A percentile compares a stretch with the other conserved stretches of the same genome.
These are phyloP conservation scores for Tetragonisca angustula DNA, from an alignment of 2,888 invertebrate genomes.

Conservation along the genomic window DNA sequence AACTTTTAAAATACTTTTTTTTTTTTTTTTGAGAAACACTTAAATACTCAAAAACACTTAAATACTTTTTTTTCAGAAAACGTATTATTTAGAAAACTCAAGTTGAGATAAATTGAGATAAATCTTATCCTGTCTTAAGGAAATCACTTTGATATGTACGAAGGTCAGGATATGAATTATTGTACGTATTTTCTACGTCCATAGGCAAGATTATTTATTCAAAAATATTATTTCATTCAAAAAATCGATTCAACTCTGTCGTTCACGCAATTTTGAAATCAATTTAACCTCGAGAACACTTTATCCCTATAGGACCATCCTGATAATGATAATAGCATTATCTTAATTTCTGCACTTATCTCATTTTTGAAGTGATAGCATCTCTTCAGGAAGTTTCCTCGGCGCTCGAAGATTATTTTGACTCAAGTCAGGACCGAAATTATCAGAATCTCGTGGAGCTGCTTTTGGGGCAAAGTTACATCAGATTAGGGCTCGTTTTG, in stretches of 20 bases:
- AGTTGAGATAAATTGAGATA: too few relatives aligned
- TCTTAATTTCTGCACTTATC: neutral
- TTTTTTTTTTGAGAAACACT: too few relatives aligned
- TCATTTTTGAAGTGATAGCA: neutral
- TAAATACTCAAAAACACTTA: too few relatives aligned
- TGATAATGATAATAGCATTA: neutral
- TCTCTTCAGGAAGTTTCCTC: neutral
- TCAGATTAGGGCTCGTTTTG: neutral
- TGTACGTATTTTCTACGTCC: neutral
- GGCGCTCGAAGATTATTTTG: neutral
- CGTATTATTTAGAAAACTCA: neutral
- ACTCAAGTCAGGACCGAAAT: neutral
- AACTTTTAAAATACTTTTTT: neutral
- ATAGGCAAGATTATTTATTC: neutral
- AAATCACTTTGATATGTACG: neutral
- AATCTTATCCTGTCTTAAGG: too few relatives aligned
- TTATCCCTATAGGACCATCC: neutral
- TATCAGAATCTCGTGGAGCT: neutral
- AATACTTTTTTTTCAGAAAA: neutral
- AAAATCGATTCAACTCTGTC: neutral
- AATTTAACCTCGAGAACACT: neutral
- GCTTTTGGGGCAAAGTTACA: neutral
- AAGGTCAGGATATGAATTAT: neutral
- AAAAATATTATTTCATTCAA: neutral
- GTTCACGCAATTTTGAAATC: neutral